Evolutionary conservation across 2,113 vertebrate species (phyloP).

Genomic region (Herpetotheres cachinnans): DNA sequence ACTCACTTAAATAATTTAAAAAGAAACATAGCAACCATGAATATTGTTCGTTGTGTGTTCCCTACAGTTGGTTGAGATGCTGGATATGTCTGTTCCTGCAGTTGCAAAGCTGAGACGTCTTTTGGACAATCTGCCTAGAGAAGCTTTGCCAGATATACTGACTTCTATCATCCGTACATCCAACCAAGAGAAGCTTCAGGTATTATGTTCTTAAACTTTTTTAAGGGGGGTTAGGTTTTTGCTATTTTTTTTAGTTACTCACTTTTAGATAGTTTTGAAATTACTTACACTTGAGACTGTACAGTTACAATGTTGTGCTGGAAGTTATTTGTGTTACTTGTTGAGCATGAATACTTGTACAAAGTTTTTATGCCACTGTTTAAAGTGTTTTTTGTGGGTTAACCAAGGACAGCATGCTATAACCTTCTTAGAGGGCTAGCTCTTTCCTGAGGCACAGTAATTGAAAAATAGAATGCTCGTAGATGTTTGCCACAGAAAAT

Average conservation of each 20-base stretch:
- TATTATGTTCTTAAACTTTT: conserved; percentile 1
- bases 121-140: conserved; percentile 89
- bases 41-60: neutral
- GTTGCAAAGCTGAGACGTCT: conserved; percentile 91
- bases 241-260: neutral
- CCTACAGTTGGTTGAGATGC: conserved; percentile 89
- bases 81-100: conserved; percentile 94
- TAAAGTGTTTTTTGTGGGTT: neutral
- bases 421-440: neutral
- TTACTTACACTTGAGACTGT: neutral
- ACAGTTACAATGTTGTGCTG: neutral
- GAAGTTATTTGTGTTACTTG: neutral
- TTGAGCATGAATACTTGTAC: neutral
- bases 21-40: neutral
- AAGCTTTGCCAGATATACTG: conserved; percentile 91
- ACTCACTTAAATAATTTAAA: neutral
- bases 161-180: conserved; percentile 93
- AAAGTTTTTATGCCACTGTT: neutral
- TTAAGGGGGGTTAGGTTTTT: neutral
- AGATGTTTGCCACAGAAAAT: neutral
- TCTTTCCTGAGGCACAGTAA: neutral
- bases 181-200: conserved; percentile 96
- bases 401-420: neutral
- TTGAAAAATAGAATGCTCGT: neutral
- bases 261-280: neutral